These are phyloP conservation scores for Imbricaverruca yamaguchii DNA, from an alignment of 2,888 invertebrate species.

Conservation along the genomic window DNA sequence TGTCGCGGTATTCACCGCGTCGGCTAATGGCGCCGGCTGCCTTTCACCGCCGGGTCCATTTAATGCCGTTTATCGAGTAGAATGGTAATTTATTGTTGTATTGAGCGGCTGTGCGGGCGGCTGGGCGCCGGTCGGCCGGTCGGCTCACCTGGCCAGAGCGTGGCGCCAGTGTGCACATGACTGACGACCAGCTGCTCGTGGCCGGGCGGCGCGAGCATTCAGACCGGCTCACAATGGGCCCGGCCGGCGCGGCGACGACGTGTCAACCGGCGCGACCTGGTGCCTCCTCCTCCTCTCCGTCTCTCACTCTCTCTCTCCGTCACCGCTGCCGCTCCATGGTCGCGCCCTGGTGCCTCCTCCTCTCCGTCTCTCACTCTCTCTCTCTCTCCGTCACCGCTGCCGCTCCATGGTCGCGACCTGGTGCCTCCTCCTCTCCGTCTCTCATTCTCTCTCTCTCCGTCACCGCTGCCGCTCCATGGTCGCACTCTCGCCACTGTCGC, in stretches of 20 bases:
- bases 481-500: background rate
- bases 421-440: background rate
- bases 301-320: background rate
- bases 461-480: background rate
- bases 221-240: background rate
- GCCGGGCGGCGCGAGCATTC: background rate
- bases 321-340: background rate
- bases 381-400: background rate
- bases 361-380: too few relatives aligned
- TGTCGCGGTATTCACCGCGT: conserved; percentile 6
- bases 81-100: conserved; percentile 20
- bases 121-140: too few relatives aligned
- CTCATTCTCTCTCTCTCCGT: background rate
- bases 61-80: conserved; percentile 22
- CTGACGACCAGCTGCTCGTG: background rate
- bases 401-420: background rate
- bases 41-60: conserved; percentile 13
- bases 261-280: background rate
- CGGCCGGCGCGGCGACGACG: background rate
- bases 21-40: background rate
- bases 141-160: background rate
- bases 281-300: background rate
- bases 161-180: background rate
- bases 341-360: background rate
- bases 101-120: background rate